These are phyloP conservation scores for Bombus picipes DNA, from an alignment of 1,140 invertebrate species.

Conservation along the genomic window DNA sequence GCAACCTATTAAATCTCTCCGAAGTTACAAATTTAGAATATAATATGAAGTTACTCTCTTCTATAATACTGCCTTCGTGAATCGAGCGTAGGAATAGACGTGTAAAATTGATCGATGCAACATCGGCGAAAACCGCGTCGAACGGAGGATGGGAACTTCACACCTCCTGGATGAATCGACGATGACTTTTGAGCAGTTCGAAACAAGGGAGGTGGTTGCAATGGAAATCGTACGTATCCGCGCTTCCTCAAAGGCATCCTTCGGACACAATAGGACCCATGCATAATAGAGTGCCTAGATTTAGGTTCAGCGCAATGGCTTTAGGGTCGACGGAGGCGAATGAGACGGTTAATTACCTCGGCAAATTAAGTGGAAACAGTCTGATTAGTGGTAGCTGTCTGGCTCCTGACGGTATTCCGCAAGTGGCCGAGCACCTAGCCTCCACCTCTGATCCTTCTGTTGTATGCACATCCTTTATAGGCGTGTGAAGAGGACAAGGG, in stretches of 20 bases:
- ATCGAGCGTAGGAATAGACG: neutral
- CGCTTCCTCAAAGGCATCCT: slow-evolving; percentile 54
- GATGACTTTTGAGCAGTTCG: slow-evolving; percentile 11
- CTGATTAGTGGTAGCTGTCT: slow-evolving; percentile 80
- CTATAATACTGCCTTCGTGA: neutral
- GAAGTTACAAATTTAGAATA: no score
- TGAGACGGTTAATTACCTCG: slow-evolving; percentile 80
- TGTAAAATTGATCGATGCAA: neutral
- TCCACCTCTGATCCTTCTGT: slow-evolving; percentile 22
- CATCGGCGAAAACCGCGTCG: no score
- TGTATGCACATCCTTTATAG: slow-evolving; percentile 57
- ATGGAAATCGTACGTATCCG: slow-evolving; percentile 42
- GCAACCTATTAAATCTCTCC: no score
- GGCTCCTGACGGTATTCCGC: slow-evolving; percentile 65
- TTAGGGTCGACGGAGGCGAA: slow-evolving; percentile 72
- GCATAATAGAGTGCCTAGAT: slow-evolving; percentile 76
- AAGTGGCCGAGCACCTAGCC: slow-evolving; percentile 48
- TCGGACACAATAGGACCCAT: slow-evolving; percentile 75
- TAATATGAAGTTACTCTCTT: no score
- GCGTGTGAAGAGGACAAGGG: neutral
- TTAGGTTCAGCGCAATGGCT: slow-evolving; percentile 67
- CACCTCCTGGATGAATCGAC: neutral
- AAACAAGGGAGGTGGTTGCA: neutral
- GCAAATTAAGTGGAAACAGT: slow-evolving; percentile 82
- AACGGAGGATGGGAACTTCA: neutral